Percentiles rank a stretch among this genome's conserved stretches.
These are phyloP conservation scores for Electrona antarctica DNA, from an alignment of 2,113 vertebrate genomes.

Conservation along the genomic window DNA sequence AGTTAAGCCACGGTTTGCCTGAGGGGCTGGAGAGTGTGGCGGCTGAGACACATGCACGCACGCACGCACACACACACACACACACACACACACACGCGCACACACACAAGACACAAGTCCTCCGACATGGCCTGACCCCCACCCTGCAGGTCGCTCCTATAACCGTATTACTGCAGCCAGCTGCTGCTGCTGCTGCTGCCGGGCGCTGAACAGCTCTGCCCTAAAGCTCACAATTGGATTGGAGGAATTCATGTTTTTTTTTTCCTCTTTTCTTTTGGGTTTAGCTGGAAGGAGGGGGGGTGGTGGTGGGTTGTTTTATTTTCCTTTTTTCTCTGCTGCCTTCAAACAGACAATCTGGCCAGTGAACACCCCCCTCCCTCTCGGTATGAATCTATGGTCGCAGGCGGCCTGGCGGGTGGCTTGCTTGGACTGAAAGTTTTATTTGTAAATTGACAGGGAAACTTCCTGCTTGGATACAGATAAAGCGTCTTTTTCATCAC, in stretches of 20 bases:
- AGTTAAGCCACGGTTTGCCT: conserved; percentile 60
- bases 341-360: conserved; percentile 84
- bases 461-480: conserved; percentile 91
- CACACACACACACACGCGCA: conserved; percentile 26
- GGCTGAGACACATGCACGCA: conserved; percentile 40
- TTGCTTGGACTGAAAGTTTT: conserved; percentile 90
- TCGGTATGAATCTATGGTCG: conserved; percentile 45
- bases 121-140: conserved; percentile 87
- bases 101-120: conserved; percentile 72
- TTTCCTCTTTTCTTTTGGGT: conserved; percentile 53
- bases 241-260: conserved; percentile 90
- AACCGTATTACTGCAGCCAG: conserved; percentile 95
- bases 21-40: conserved; percentile 54
- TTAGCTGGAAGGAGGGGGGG: conserved; percentile 57
- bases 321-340: conserved; percentile 54
- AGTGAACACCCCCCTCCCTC: conserved; percentile 79
- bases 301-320: conserved; percentile 56
- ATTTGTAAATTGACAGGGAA: conserved; percentile 97
- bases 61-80: conserved; percentile 58
- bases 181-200: conserved; percentile 83
- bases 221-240: conserved; percentile 90
- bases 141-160: conserved; percentile 79
- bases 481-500: conserved; percentile 90
- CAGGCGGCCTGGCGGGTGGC: conserved; percentile 55
- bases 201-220: conserved; percentile 73